These are phyloP conservation scores for Rhinoderma darwinii DNA, from an alignment of 2,113 vertebrate genomes.

Conservation along the genomic window DNA sequence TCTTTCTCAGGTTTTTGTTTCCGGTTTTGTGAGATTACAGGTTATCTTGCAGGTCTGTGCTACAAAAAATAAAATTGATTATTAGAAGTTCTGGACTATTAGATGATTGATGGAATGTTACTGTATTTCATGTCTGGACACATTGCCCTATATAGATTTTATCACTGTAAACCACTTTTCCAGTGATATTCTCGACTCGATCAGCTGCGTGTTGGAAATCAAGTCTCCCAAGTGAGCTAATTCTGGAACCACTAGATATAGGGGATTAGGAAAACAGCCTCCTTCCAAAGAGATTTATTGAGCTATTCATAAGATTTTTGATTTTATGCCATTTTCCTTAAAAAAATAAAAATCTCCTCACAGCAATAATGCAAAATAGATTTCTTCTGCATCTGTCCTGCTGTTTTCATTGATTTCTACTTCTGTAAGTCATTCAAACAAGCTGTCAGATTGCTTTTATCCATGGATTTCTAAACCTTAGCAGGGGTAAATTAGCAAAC, in stretches of 20 bases:
- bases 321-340: conserved; percentile 35
- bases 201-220: not conserved
- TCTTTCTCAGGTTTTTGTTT: not conserved
- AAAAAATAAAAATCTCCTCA: not conserved
- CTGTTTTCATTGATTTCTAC: conserved; percentile 36
- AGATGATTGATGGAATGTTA: not conserved
- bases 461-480: conserved; percentile 3
- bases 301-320: not conserved
- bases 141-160: not conserved
- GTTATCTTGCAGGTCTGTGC: not conserved
- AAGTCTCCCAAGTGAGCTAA: not conserved
- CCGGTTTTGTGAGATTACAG: not conserved
- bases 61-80: not conserved
- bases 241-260: conserved; percentile 25
- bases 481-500: conserved; percentile 46
- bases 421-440: conserved; percentile 37
- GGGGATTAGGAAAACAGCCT: conserved; percentile 8
- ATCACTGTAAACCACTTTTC: not conserved
- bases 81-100: not conserved
- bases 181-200: not conserved
- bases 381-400: conserved; percentile 23
- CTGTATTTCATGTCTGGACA: not conserved
- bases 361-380: conserved; percentile 31
- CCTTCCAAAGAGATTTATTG: conserved; percentile 10
- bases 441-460: conserved; percentile 51